Percentiles rank a stretch among this genome's conserved stretches.
Evolutionary conservation across 2,888 invertebrate species (phyloP).

Genomic region (Petrophora chlorosata): DNA sequence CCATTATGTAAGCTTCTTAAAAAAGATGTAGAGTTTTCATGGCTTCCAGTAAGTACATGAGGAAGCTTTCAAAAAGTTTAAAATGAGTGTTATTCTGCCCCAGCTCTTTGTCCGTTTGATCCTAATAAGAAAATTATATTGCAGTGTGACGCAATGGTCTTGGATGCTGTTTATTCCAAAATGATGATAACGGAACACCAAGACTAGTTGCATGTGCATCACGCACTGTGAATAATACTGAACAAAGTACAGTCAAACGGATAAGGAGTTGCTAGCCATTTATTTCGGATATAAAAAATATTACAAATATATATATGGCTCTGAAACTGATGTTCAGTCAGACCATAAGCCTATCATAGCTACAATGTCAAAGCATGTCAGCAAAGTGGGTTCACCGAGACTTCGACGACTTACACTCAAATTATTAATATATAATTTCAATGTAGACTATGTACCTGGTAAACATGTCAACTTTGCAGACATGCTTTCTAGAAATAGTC

Average conservation of each 20-base stretch:
- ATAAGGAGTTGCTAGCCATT: background rate
- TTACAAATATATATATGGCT: background rate
- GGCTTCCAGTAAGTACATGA: background rate
- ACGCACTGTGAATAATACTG: background rate
- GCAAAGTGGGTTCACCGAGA: conserved; percentile 16
- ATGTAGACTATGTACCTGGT: background rate
- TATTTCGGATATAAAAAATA: background rate
- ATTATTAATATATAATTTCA: conserved; percentile 5
- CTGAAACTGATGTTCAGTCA: conserved; percentile 1
- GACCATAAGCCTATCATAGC: conserved; percentile 3
- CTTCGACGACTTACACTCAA: conserved; percentile 7
- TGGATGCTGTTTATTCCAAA: conserved; percentile 3
- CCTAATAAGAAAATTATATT: background rate
- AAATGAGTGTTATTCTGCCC: background rate
- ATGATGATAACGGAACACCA: background rate
- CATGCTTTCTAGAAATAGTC: conserved; percentile 16
- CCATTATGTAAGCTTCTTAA: too few relatives aligned
- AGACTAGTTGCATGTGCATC: conserved; percentile 2
- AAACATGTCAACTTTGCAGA: conserved; percentile 12
- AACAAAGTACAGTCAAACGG: background rate
- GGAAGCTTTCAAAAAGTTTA: background rate
- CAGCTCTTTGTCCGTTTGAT: background rate
- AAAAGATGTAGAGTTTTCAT: background rate
- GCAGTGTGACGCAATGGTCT: conserved; percentile 1
- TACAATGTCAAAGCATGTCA: conserved; percentile 9